Evolutionary conservation across 1,140 invertebrate species (phyloP).

Genomic region (Zelostemma sp.): DNA sequence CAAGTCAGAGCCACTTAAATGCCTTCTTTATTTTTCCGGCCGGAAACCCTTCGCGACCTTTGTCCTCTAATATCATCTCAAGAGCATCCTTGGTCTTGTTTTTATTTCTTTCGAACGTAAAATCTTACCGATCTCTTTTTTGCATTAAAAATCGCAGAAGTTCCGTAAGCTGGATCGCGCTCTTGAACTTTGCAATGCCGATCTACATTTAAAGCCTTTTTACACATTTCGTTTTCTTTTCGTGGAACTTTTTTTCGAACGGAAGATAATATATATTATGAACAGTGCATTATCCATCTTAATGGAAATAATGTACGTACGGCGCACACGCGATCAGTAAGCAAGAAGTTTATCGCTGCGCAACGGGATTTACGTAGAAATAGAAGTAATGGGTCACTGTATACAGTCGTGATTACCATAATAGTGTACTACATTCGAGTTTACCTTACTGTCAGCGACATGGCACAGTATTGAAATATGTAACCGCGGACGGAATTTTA

Average conservation of each 20-base stretch:
- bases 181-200: too few species aligned
- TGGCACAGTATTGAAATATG: conserved; percentile 24
- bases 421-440: conserved; percentile 30
- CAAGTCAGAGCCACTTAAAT: too few species aligned
- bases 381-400: conserved; percentile 42
- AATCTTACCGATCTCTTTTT: too few species aligned
- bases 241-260: neutral
- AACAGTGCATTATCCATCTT: neutral
- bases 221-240: too few species aligned
- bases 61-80: too few species aligned
- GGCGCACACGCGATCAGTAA: conserved; percentile 9
- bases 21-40: too few species aligned
- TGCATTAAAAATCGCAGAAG: too few species aligned
- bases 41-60: too few species aligned
- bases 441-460: conserved; percentile 8
- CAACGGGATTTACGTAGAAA: conserved; percentile 31
- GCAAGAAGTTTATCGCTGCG: conserved; percentile 22
- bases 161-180: too few species aligned
- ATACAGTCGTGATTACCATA: conserved; percentile 42
- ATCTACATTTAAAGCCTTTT: too few species aligned
- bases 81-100: too few species aligned
- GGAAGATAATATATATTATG: neutral
- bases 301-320: conserved; percentile 7
- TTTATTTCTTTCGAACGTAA: too few species aligned
- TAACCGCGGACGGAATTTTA: conserved; percentile 20